A percentile compares a stretch with the other conserved stretches of the same genome.
Evolutionary conservation across 2,888 invertebrate species (phyloP).

Genomic region (Micropterix aruncella): DNA sequence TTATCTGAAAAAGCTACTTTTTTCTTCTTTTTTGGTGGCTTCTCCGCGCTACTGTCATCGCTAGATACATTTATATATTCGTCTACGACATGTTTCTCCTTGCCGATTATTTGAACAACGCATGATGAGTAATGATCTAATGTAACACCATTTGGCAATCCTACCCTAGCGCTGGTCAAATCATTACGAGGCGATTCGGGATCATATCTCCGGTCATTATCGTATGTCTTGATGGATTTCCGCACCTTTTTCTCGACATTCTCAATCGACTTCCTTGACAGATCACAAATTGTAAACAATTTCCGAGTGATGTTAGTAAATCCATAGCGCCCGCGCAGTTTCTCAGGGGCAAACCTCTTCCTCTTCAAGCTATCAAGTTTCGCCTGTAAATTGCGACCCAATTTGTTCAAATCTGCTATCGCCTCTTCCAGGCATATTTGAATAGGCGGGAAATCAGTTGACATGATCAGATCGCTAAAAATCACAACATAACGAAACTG

Average conservation of each 20-base stretch:
- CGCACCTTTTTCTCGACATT: slow-evolving; percentile 29
- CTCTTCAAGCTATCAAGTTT: background rate
- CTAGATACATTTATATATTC: slow-evolving; percentile 2
- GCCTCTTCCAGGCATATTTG: background rate
- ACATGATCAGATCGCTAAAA: too few relatives aligned
- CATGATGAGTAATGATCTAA: background rate
- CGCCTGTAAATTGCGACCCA: background rate
- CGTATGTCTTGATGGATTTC: slow-evolving; percentile 16
- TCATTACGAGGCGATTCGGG: too few relatives aligned
- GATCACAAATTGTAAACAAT: slow-evolving; percentile 29
- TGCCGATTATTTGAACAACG: background rate
- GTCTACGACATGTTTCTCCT: slow-evolving; percentile 1
- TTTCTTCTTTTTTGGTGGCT: background rate
- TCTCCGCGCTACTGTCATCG: background rate
- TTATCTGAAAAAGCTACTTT: background rate
- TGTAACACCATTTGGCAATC: background rate
- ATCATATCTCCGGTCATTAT: background rate
- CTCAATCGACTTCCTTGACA: slow-evolving; percentile 32
- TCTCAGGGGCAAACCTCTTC: background rate
- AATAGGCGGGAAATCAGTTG: background rate
- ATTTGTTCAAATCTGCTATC: background rate
- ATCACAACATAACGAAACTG: too few relatives aligned
- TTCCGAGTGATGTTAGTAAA: slow-evolving; percentile 30
- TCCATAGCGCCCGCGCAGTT: slow-evolving; percentile 15
- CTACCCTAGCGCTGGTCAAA: background rate